Percentiles rank a stretch among this genome's conserved stretches.
Evolutionary conservation across 2,888 invertebrate genomes (phyloP).

Genomic region (Drosophila flavopinicola): DNA sequence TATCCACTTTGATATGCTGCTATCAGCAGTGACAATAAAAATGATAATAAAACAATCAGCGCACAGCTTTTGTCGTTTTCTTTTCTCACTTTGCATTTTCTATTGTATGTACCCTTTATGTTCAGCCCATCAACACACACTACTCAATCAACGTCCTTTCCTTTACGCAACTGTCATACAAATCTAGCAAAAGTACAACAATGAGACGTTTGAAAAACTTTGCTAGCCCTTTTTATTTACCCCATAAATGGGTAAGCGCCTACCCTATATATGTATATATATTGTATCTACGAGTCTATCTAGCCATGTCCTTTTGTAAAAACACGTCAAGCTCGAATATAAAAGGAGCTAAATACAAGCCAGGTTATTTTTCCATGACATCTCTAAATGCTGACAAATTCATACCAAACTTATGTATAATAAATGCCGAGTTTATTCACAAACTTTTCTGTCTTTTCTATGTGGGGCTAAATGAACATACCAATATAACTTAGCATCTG

Average conservation of each 20-base stretch:
- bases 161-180: neutral
- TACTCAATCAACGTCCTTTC: neutral
- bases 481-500: neutral
- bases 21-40: constrained; percentile 4
- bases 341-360: neutral
- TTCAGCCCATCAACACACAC: neutral
- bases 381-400: constrained; percentile 1
- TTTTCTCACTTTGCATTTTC: constrained; percentile 19
- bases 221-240: neutral
- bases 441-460: neutral
- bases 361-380: constrained; percentile 1
- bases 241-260: neutral
- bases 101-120: constrained; percentile 37
- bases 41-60: constrained; percentile 12
- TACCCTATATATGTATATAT: neutral
- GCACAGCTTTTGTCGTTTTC: constrained; percentile 4
- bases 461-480: neutral
- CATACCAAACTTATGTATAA: neutral
- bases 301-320: neutral
- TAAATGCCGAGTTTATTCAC: neutral
- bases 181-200: constrained; percentile 2
- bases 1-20: constrained; percentile 23
- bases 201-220: constrained; percentile 43
- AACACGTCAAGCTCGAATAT: neutral
- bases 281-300: neutral